phyloP scores from a whole-genome alignment of 2,797 vertebrate genomes.

The Emys orbicularis region DNA sequence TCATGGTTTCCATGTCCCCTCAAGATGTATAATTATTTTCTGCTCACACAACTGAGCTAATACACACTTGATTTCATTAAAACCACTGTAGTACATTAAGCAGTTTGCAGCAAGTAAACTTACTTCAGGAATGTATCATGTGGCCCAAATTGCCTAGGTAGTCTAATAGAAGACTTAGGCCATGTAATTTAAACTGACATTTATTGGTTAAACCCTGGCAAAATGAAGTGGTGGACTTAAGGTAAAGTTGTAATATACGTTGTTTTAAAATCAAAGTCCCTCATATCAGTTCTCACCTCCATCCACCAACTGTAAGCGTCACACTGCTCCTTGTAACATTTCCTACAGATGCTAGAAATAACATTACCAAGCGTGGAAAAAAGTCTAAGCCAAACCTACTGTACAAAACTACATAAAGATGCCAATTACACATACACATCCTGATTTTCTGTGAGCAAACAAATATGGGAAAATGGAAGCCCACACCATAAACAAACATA shows the following conservation, averaged over 20 bases:
- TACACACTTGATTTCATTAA: not conserved
- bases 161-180: not conserved
- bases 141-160: not conserved
- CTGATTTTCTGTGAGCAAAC: not conserved
- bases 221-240: not conserved
- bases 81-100: not conserved
- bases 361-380: not conserved
- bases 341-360: not conserved
- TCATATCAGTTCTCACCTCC: not conserved
- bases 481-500: not conserved
- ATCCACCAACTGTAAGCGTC: not conserved
- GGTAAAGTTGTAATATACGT: not conserved
- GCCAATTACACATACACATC: accelerated
- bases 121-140: not conserved
- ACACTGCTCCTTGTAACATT: not conserved
- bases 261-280: not conserved
- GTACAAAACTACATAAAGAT: not conserved
- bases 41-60: not conserved
- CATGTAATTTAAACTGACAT: not conserved
- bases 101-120: not conserved
- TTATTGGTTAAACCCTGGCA: not conserved
- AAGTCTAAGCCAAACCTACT: not conserved
- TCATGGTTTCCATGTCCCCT: not conserved
- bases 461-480: not conserved
- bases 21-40: not conserved